Conservation (phyloP, 2,888 invertebrate species). For the Orthonevra nobilis region DNA sequence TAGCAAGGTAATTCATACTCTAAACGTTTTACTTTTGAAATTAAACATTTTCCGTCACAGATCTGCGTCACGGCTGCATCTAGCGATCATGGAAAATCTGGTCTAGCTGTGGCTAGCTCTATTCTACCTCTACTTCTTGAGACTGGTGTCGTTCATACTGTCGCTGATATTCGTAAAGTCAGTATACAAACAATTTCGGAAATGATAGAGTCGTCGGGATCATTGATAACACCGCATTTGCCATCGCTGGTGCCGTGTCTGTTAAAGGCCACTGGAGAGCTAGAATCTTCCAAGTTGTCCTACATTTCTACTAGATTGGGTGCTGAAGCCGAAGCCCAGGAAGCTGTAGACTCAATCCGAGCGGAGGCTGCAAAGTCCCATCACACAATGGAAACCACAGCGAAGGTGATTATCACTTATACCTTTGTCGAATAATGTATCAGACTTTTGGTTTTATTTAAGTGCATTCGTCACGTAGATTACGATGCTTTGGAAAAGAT, state of each 20-base stretch:
- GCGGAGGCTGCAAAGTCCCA: slow-evolving; percentile 91
- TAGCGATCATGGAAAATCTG: slow-evolving; percentile 86
- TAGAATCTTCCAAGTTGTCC: slow-evolving; percentile 89
- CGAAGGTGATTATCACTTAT: slow-evolving; percentile 82
- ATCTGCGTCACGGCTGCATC: slow-evolving; percentile 87
- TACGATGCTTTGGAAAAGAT: slow-evolving; percentile 88
- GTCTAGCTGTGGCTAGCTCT: slow-evolving; percentile 86
- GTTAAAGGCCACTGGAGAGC: slow-evolving; percentile 91
- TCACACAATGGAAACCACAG: slow-evolving; percentile 93
- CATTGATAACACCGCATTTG: slow-evolving; percentile 89
- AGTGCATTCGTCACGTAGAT: slow-evolving; percentile 88
- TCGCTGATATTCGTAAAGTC: slow-evolving; percentile 88
- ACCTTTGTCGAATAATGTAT: not conserved
- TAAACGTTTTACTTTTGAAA: slow-evolving; percentile 12
- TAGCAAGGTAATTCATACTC: slow-evolving; percentile 90
- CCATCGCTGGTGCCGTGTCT: slow-evolving; percentile 90
- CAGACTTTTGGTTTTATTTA: slow-evolving; percentile 15
- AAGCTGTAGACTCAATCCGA: slow-evolving; percentile 88
- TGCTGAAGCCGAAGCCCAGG: slow-evolving; percentile 86
- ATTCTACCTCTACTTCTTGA: slow-evolving; percentile 91
- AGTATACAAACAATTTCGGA: slow-evolving; percentile 93
- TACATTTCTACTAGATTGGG: slow-evolving; percentile 88
- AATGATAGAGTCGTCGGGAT: slow-evolving; percentile 90
- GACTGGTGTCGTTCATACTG: slow-evolving; percentile 88
- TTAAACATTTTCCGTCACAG: slow-evolving; percentile 78